phyloP scores from a whole-genome alignment of 2,888 invertebrate genomes.

The Sialis lutaria region DNA sequence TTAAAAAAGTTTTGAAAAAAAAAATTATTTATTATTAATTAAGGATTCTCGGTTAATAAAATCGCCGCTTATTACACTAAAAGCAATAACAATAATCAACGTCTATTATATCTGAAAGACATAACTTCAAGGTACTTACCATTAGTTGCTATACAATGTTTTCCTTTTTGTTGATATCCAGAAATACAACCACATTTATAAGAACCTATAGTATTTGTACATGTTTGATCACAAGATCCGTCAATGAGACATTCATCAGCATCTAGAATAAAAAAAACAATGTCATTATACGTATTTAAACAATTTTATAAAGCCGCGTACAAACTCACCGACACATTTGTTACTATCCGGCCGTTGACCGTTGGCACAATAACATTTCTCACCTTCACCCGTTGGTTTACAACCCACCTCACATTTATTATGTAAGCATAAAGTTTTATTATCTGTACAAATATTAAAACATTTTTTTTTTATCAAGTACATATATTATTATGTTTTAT shows the following conservation, averaged over 20 bases:
- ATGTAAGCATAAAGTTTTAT: constrained; percentile 27
- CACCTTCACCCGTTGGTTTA: constrained; percentile 49
- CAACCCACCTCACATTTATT: constrained; percentile 48
- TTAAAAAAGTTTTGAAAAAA: too few relatives aligned
- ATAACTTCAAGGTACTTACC: constrained; percentile 29
- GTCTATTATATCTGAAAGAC: not conserved
- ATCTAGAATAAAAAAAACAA: constrained; percentile 30
- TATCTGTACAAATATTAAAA: constrained; percentile 18
- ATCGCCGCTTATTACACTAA: not conserved
- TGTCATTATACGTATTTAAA: not conserved
- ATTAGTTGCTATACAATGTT: constrained; percentile 49
- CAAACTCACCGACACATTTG: constrained; percentile 35
- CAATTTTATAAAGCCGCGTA: not conserved
- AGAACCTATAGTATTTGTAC: constrained; percentile 46
- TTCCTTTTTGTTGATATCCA: constrained; percentile 44
- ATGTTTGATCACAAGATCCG: constrained; percentile 56
- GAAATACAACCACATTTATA: constrained; percentile 54
- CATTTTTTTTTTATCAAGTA: not conserved
- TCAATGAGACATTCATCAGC: constrained; percentile 59
- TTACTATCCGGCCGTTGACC: constrained; percentile 42
- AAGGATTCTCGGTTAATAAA: too few relatives aligned
- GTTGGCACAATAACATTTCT: constrained; percentile 54
- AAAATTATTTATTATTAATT: too few relatives aligned
- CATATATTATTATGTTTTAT: too few relatives aligned
- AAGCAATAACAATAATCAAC: not conserved